Conservation (phyloP, 35 echinoderm and acorn worm species). For the Hemicentrotus pulcherrimus region DNA sequence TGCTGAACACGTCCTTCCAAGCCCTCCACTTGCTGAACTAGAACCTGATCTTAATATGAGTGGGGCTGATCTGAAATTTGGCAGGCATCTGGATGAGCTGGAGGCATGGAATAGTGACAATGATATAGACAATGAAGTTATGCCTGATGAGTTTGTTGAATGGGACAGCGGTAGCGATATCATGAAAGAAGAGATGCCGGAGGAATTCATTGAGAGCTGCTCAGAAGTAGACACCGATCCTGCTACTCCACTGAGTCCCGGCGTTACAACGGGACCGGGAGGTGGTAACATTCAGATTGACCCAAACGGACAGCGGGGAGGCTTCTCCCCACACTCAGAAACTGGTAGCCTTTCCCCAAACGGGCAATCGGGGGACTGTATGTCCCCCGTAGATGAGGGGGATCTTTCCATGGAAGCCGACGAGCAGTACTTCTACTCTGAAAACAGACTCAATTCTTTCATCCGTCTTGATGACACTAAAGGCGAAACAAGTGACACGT, state of each 20-base stretch:
- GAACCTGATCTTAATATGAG: conserved; percentile 48
- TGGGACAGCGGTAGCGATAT: conserved; percentile 96
- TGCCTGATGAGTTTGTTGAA: conserved; percentile 89
- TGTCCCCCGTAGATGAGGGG: conserved; percentile 53
- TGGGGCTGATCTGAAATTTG: conserved; percentile 66
- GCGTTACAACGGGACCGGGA: neutral
- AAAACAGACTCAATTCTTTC: conserved; percentile 79
- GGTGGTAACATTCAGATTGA: neutral
- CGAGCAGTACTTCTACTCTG: conserved; percentile 48
- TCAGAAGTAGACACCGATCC: conserved; percentile 61
- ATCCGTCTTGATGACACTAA: conserved; percentile 60
- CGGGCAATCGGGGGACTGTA: conserved; percentile 28
- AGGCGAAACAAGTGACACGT: conserved; percentile 27
- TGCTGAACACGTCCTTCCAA: conserved; percentile 35
- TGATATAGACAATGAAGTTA: conserved; percentile 85
- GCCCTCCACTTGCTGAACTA: conserved; percentile 30
- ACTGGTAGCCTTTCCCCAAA: conserved; percentile 21
- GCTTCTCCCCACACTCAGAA: conserved; percentile 30
- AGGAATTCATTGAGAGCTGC: conserved; percentile 65
- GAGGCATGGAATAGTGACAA: conserved; percentile 89
- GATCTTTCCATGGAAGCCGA: neutral
- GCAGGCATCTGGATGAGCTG: conserved; percentile 74
- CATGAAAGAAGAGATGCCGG: conserved; percentile 78
- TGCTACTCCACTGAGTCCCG: conserved; percentile 21
- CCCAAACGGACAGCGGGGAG: conserved; percentile 48